phyloP scores from a whole-genome alignment of 2,888 invertebrate species.

The Cabera pusaria region DNA sequence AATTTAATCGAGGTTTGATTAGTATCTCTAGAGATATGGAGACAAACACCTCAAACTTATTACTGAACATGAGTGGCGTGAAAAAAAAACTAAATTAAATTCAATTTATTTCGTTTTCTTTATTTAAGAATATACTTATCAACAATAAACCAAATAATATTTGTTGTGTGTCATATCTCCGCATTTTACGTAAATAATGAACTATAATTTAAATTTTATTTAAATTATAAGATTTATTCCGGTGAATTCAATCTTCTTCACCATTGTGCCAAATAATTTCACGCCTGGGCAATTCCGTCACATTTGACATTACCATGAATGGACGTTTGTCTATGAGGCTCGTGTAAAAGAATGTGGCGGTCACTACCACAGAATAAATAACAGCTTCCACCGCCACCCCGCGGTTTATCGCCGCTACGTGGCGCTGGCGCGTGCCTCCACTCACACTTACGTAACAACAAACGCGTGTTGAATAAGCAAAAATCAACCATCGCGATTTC shows the following conservation, averaged over 20 bases:
- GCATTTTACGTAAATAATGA: too few species aligned
- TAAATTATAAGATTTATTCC: too few species aligned
- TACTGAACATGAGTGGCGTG: too few species aligned
- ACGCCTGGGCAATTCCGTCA: constrained; percentile 16
- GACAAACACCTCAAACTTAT: too few species aligned
- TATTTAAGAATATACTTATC: too few species aligned
- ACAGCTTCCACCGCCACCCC: constrained; percentile 35
- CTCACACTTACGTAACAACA: constrained; percentile 63
- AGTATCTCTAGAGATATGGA: too few species aligned
- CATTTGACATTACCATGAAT: constrained; percentile 26
- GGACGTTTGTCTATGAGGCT: constrained; percentile 46
- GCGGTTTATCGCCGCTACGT: constrained; percentile 62
- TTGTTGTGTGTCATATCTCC: too few species aligned
- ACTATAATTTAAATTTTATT: too few species aligned
- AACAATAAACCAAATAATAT: too few species aligned
- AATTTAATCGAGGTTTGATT: too few species aligned
- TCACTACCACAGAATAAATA: constrained; percentile 44
- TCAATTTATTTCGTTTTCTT: not conserved
- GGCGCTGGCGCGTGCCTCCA: constrained; percentile 65
- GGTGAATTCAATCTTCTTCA: too few species aligned
- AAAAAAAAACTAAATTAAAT: too few species aligned
- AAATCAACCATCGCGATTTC: constrained; percentile 58
- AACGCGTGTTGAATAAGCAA: constrained; percentile 72
- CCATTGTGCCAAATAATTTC: constrained; percentile 18
- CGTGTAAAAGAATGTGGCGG: constrained; percentile 67